Conservation (phyloP, 2,797 vertebrate genomes). For the Catharus ustulatus region DNA sequence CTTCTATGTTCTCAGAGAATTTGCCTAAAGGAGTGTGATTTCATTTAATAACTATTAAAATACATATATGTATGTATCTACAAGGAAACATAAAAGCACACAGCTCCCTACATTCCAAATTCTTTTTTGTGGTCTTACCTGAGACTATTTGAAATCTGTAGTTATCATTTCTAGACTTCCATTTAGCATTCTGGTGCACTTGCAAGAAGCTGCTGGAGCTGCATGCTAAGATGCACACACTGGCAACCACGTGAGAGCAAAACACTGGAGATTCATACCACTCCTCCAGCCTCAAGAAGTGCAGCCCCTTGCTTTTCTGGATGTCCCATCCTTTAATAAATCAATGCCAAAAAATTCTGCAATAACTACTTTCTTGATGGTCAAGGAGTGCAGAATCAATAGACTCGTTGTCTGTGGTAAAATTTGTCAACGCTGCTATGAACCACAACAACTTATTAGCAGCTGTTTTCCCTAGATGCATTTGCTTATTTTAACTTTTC, state of each 20-base stretch:
- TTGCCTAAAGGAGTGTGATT: not conserved
- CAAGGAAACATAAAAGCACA: not conserved
- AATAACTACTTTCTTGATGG: not conserved
- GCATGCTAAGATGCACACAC: not conserved
- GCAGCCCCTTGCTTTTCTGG: not conserved
- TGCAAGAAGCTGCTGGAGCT: not conserved
- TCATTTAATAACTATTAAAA: not conserved
- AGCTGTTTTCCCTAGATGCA: not conserved
- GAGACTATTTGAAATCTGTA: not conserved
- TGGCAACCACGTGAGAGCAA: not conserved
- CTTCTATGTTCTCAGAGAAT: not conserved
- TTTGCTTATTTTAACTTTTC: not conserved
- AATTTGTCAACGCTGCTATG: not conserved
- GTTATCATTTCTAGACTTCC: not conserved
- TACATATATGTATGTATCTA: not conserved
- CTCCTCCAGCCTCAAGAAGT: not conserved
- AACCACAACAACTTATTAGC: not conserved
- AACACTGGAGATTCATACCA: not conserved
- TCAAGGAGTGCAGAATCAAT: not conserved
- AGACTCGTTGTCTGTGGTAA: not conserved
- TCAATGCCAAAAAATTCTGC: not conserved
- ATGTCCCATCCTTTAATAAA: not conserved
- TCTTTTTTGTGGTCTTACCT: not conserved
- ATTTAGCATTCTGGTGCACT: not conserved
- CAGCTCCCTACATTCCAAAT: not conserved